A percentile compares a stretch with the other conserved stretches of the same genome.
Conservation (phyloP, 2,888 invertebrate species). For the Noctua janthe region DNA sequence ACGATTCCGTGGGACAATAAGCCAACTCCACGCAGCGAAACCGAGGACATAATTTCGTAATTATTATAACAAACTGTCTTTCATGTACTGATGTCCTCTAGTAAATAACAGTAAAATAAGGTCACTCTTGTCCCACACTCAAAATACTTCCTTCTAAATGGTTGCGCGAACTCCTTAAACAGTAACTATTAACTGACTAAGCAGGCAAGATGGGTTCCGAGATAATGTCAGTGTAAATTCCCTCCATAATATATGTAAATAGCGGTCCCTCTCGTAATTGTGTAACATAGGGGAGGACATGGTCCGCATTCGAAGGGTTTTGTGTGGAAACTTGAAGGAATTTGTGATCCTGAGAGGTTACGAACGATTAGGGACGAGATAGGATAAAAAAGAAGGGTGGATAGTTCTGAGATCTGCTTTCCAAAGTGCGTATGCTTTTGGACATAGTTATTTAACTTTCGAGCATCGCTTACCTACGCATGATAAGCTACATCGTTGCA, state of each 20-base stretch:
- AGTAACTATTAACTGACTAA: constrained; percentile 59
- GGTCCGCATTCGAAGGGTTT: constrained; percentile 26
- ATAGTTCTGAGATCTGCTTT: neutral
- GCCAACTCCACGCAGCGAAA: too few relatives aligned
- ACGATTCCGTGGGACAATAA: too few relatives aligned
- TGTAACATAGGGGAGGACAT: constrained; percentile 47
- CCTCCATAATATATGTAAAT: constrained; percentile 62
- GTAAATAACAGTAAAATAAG: neutral
- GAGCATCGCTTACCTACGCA: neutral
- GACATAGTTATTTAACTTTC: neutral
- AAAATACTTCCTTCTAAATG: constrained; percentile 29
- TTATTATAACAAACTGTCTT: too few relatives aligned
- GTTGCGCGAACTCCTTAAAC: constrained; percentile 27
- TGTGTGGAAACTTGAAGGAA: constrained; percentile 13
- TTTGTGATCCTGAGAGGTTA: constrained; percentile 26
- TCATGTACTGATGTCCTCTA: neutral
- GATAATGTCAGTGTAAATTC: constrained; percentile 62
- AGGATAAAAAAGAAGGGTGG: neutral
- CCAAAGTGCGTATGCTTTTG: neutral
- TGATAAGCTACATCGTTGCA: neutral
- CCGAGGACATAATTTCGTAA: too few relatives aligned
- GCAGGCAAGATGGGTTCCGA: constrained; percentile 50
- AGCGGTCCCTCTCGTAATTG: constrained; percentile 58
- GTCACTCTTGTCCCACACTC: neutral
- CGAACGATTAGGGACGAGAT: constrained; percentile 17